These are phyloP conservation scores for Lithobates sylvaticus DNA, from an alignment of 2,797 vertebrate species.

Conservation along the genomic window DNA sequence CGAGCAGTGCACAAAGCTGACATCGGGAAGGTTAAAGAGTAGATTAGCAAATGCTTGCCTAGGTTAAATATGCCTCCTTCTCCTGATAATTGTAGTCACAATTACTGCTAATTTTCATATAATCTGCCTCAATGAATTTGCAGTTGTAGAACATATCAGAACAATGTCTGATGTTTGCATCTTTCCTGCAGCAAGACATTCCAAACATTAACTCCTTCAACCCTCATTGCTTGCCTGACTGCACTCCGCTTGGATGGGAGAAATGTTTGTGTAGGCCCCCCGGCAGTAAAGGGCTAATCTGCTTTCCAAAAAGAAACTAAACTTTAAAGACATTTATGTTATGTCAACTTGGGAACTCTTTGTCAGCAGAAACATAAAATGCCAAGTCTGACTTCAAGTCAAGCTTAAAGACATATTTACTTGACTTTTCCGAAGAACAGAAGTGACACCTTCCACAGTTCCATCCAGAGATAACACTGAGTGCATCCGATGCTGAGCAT, in stretches of 20 bases:
- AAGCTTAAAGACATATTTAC: slow-evolving; percentile 61
- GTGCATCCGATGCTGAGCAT: slow-evolving; percentile 54
- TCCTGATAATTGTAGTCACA: slow-evolving; percentile 3
- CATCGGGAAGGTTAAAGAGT: slow-evolving; percentile 35
- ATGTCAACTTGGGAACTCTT: slow-evolving; percentile 60
- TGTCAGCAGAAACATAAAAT: slow-evolving; percentile 65
- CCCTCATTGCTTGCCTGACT: slow-evolving; percentile 24
- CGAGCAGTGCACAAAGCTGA: not conserved
- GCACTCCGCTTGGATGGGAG: slow-evolving; percentile 10
- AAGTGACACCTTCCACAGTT: slow-evolving; percentile 61
- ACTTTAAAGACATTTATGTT: slow-evolving; percentile 64
- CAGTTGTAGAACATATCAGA: slow-evolving; percentile 20
- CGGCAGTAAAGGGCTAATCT: slow-evolving; percentile 51
- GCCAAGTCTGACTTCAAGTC: slow-evolving; percentile 63
- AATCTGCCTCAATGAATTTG: slow-evolving; percentile 41
- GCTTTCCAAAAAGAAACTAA: slow-evolving; percentile 56
- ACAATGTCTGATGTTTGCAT: not conserved
- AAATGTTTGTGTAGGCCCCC: slow-evolving; percentile 10
- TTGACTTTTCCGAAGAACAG: slow-evolving; percentile 54
- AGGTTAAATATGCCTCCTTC: slow-evolving; percentile 5
- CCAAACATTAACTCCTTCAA: slow-evolving; percentile 39
- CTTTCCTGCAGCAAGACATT: slow-evolving; percentile 24
- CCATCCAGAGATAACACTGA: slow-evolving; percentile 52
- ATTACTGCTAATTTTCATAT: slow-evolving; percentile 32
- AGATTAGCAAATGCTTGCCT: slow-evolving; percentile 17